These are phyloP conservation scores for Notodonta dromedarius DNA, from an alignment of 2,888 invertebrate species.

Conservation along the genomic window DNA sequence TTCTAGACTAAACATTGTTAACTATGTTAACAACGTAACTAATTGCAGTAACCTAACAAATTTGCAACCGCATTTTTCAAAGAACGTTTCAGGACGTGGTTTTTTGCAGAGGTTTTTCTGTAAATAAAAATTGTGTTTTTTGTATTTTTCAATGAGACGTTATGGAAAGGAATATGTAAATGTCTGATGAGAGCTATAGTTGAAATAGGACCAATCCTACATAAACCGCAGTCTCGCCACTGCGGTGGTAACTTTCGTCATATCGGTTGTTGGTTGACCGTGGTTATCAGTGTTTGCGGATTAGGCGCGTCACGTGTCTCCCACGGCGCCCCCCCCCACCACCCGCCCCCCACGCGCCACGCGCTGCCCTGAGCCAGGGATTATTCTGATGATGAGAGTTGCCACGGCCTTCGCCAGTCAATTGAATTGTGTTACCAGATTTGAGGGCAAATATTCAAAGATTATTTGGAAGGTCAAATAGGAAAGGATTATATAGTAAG, in stretches of 20 bases:
- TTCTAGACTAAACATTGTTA: conserved; percentile 6
- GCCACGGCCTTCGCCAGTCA: not conserved
- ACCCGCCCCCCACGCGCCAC: not conserved
- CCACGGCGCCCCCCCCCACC: not conserved
- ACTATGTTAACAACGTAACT: conserved; percentile 3
- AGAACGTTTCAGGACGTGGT: not conserved
- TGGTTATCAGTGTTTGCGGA: conserved; percentile 1
- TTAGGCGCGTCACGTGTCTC: conserved; percentile 4
- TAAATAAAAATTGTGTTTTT: too few relatives aligned
- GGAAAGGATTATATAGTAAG: too few relatives aligned
- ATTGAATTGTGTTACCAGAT: not conserved
- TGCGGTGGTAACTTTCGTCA: not conserved
- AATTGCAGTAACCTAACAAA: not conserved
- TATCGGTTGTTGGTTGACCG: not conserved
- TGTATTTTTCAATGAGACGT: too few relatives aligned
- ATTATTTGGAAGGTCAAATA: too few relatives aligned
- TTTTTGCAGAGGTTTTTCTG: not conserved
- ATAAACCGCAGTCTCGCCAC: not conserved
- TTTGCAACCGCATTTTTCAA: not conserved
- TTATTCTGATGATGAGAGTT: conserved; percentile 2
- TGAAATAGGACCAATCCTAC: too few relatives aligned
- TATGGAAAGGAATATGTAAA: too few relatives aligned
- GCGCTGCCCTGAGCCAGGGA: conserved; percentile 1
- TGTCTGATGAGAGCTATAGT: too few relatives aligned
- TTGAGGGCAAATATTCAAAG: not conserved